A percentile compares a stretch with the other conserved stretches of the same genome.
Evolutionary conservation across 2,797 vertebrate genomes (phyloP).

Genomic region (Heteromormyrus szaboi): DNA sequence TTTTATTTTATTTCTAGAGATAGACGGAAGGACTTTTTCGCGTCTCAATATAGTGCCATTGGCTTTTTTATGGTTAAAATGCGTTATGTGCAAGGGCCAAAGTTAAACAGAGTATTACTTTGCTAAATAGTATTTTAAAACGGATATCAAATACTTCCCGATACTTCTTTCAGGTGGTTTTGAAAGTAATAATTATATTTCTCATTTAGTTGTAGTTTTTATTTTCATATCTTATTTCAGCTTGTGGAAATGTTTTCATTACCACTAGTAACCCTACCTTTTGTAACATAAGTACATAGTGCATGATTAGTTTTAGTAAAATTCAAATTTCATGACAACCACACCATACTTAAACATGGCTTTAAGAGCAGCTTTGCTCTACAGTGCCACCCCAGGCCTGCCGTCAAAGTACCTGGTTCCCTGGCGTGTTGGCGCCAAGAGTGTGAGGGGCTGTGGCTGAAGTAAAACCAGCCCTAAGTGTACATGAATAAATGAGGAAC

Average conservation of each 20-base stretch:
- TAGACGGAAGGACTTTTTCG: background rate
- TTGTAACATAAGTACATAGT: background rate
- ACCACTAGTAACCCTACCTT: background rate
- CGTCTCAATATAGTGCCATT: background rate
- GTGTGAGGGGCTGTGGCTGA: background rate
- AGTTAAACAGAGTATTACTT: background rate
- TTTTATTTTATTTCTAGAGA: background rate
- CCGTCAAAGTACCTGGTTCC: background rate
- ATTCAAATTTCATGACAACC: background rate
- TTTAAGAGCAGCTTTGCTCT: background rate
- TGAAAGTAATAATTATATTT: background rate
- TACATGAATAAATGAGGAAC: constrained; percentile 69
- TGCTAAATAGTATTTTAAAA: background rate
- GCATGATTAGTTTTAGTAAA: background rate
- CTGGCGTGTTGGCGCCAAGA: background rate
- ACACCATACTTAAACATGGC: background rate
- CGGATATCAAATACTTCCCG: too few relatives aligned
- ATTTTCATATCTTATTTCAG: background rate
- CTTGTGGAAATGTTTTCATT: background rate
- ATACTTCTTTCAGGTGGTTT: background rate
- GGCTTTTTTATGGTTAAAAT: background rate
- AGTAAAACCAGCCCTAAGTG: background rate
- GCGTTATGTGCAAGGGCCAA: background rate
- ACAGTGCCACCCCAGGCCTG: background rate
- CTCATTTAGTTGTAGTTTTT: background rate